Evolutionary conservation across 1,140 invertebrate genomes (phyloP).

Genomic region (Ceratosolen solmsi): DNA sequence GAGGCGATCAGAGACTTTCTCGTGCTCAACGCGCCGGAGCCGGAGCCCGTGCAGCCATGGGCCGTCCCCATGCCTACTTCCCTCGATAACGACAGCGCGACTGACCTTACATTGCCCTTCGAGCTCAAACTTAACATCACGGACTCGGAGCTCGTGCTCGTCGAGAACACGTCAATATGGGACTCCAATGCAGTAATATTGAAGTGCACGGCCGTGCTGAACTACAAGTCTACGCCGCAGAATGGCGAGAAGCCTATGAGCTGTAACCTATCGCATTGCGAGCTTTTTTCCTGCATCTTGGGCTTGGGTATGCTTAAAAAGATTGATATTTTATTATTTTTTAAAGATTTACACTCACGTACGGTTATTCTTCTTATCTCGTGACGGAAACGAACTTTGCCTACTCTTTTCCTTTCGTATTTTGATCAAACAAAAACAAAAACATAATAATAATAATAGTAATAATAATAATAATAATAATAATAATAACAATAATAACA

Average conservation of each 20-base stretch:
- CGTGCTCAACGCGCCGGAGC: slow-evolving; percentile 67
- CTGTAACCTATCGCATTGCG: slow-evolving; percentile 91
- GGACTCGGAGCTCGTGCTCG: slow-evolving; percentile 94
- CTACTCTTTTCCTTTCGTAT: not conserved
- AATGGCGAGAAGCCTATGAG: slow-evolving; percentile 84
- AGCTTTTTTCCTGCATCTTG: slow-evolving; percentile 94
- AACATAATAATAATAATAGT: too few relatives aligned
- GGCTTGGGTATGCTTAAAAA: slow-evolving; percentile 74
- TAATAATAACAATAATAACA: too few relatives aligned
- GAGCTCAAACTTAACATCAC: slow-evolving; percentile 95
- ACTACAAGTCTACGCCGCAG: slow-evolving; percentile 80
- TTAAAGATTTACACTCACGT: not conserved
- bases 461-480: too few relatives aligned
- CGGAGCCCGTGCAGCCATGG: slow-evolving; percentile 53
- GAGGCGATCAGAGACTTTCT: slow-evolving; percentile 89
- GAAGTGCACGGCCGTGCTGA: slow-evolving; percentile 90
- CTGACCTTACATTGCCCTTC: slow-evolving; percentile 73
- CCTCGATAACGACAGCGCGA: slow-evolving; percentile 1
- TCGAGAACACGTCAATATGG: slow-evolving; percentile 89
- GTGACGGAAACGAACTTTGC: not conserved
- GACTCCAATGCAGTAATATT: slow-evolving; percentile 96
- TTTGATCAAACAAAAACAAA: too few relatives aligned
- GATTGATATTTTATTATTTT: not conserved
- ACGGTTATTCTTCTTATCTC: too few relatives aligned
- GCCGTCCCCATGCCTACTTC: slow-evolving; percentile 62